phyloP scores from a whole-genome alignment of 2,888 invertebrate genomes.

The Encarsia formosa region DNA sequence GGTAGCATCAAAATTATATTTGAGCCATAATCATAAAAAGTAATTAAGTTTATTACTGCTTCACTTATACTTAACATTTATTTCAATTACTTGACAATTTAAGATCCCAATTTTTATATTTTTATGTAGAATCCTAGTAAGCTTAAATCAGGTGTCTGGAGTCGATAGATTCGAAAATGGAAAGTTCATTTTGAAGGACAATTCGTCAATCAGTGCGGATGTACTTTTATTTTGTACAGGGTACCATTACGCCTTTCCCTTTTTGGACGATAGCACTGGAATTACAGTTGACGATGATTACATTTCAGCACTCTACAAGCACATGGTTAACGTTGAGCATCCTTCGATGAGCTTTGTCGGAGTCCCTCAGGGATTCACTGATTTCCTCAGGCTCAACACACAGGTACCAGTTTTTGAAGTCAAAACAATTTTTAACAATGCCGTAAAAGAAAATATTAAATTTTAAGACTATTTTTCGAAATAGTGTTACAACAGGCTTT shows the following conservation, averaged over 20 bases:
- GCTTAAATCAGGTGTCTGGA: not conserved
- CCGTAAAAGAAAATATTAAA: no score
- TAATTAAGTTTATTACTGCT: no score
- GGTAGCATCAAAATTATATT: conserved; percentile 53
- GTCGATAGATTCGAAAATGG: conserved; percentile 9
- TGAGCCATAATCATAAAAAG: conserved; percentile 57
- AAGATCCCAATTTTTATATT: not conserved
- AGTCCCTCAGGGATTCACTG: conserved; percentile 64
- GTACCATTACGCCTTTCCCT: conserved; percentile 68
- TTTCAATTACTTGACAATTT: no score
- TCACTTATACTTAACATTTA: no score
- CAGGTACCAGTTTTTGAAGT: no score
- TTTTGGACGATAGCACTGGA: conserved; percentile 62
- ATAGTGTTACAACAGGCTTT: no score
- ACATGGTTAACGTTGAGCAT: conserved; percentile 69
- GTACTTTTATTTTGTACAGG: conserved; percentile 72
- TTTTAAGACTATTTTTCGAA: no score
- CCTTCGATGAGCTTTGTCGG: conserved; percentile 77
- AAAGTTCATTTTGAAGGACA: conserved; percentile 56
- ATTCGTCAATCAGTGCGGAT: conserved; percentile 58
- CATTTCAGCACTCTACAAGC: conserved; percentile 70
- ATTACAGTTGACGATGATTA: conserved; percentile 54
- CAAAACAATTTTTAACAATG: no score
- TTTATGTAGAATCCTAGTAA: not conserved
- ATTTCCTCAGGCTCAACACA: conserved; percentile 68